phyloP scores from a whole-genome alignment of 2,113 vertebrate genomes.

The Syngnathus scovelli region DNA sequence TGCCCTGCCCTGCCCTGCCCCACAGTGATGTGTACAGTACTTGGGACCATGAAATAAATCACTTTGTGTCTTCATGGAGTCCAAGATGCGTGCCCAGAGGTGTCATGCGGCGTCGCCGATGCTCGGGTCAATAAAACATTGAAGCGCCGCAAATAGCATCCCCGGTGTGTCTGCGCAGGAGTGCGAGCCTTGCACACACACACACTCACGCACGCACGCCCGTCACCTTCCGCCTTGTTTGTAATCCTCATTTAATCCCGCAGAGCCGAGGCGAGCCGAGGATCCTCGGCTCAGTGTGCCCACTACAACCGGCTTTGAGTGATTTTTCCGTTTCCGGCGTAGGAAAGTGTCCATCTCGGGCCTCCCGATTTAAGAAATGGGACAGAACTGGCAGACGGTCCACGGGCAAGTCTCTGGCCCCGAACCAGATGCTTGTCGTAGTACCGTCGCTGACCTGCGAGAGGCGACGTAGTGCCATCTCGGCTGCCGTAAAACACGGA shows the following conservation, averaged over 20 bases:
- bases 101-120: background rate
- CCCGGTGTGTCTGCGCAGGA: background rate
- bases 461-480: background rate
- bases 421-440: too few relatives aligned
- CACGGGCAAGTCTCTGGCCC: too few relatives aligned
- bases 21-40: background rate
- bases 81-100: background rate
- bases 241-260: slow-evolving; percentile 17
- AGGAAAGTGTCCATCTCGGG: background rate
- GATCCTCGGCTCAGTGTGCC: background rate
- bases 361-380: too few relatives aligned
- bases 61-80: background rate
- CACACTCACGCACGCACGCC: background rate
- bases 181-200: background rate
- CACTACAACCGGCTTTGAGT: background rate
- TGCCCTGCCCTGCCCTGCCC: slow-evolving; percentile 6
- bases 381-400: too few relatives aligned
- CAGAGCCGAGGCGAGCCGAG: background rate
- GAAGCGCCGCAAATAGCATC: slow-evolving; percentile 15
- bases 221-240: slow-evolving; percentile 10
- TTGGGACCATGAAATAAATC: background rate
- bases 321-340: background rate
- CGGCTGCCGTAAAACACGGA: background rate
- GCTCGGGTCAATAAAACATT: slow-evolving; percentile 14
- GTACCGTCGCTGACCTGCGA: too few relatives aligned